Percentiles rank a stretch among this genome's conserved stretches.
These are phyloP conservation scores for Lacanobia oleracea DNA, from an alignment of 2,888 invertebrate species.

Conservation along the genomic window DNA sequence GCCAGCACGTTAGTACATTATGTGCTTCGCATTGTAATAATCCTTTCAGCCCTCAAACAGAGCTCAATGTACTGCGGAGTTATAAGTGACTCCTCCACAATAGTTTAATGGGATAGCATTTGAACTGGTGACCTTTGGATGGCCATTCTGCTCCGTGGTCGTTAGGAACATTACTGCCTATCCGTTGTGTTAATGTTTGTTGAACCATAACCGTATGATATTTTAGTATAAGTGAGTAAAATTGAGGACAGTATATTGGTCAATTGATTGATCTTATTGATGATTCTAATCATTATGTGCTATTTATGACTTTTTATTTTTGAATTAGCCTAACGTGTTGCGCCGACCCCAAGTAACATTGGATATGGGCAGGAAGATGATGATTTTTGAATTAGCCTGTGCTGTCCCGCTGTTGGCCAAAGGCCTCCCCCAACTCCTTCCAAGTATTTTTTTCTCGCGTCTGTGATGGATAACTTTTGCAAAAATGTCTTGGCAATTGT, in stretches of 20 bases:
- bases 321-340: too few relatives aligned
- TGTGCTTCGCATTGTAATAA: constrained; percentile 19
- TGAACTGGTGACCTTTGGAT: constrained; percentile 38
- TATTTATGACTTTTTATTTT: too few relatives aligned
- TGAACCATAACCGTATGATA: constrained; percentile 2
- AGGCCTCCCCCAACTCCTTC: too few relatives aligned
- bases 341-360: too few relatives aligned
- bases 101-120: constrained; percentile 42
- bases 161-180: constrained; percentile 32
- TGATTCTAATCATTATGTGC: too few relatives aligned
- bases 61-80: constrained; percentile 20
- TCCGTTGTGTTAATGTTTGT: constrained; percentile 18
- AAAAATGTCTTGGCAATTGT: background rate
- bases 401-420: too few relatives aligned
- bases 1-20: background rate
- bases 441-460: too few relatives aligned
- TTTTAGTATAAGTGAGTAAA: constrained; percentile 17
- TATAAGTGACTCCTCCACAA: constrained; percentile 30
- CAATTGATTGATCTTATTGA: background rate
- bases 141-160: constrained; percentile 23
- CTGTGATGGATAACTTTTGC: too few relatives aligned
- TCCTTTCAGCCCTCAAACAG: constrained; percentile 26
- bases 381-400: too few relatives aligned
- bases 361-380: too few relatives aligned
- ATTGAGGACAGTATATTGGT: background rate